Base-by-base conservation (phyloP, 92 coral and sea anemone genomes). In the Zoanthus sociatus region DNA sequence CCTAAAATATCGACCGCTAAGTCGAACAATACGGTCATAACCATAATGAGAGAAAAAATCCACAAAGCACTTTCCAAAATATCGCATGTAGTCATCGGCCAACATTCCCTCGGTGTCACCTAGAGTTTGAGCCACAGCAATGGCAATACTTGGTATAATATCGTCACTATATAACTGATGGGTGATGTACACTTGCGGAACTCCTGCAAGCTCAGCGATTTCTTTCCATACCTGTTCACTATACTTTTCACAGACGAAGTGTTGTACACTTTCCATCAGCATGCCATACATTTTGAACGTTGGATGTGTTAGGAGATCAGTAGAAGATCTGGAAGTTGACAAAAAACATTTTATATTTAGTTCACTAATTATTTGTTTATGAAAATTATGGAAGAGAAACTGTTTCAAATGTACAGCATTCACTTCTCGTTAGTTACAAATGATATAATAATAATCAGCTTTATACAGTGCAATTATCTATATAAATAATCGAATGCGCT, bases 41-140 rank as follows among this genome's bases (percentile, higher is more conserved):
- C 98, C 95, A 78, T 92, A 94, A 63, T 94, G 89, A 44, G 94
- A 88, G 89, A 94, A 94, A 82, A 94, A 94, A 51, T 91, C 92
- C 79, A 94, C 98, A 76, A 94, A 94, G 56, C 93, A 93, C 6
- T 53, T 73, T 7, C 98, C 98, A 76, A 92, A 94, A 73, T 88
- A 92, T 73, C 79, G 77, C 85, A 94, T 92, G 30, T 88, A 94
- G 50, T 94, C 98, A 1, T 92, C 92, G 1, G 86, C 71, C 30
- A 86, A 71, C 90, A 78, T 90, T 10, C 88, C 83, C 4, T 87
- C 90, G 33, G 90, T 77, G 71, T 89, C 88, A 10, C 96, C 98
- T 32, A 92, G 47, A 0, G 84, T 86, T 32, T 89, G 83, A 2
- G 83, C 88, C 26, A 94, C 90, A 2, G 95, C 94, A 30, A 83